Evolutionary conservation across 2,888 invertebrate species (phyloP).

Genomic region (Melanchra persicariae): DNA sequence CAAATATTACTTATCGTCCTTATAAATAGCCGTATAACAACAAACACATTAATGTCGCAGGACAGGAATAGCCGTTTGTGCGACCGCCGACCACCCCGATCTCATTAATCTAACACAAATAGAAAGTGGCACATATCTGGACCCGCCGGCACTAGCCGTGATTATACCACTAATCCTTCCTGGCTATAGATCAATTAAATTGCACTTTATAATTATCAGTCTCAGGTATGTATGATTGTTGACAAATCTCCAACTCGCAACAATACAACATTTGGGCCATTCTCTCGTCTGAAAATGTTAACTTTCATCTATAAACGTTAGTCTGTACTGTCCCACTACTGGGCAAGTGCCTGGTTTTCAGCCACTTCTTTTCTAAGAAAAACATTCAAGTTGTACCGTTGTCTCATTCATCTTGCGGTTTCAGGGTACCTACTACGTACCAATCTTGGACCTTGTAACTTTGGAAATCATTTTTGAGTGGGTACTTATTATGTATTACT

Average conservation of each 20-base stretch:
- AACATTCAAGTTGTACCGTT: background rate
- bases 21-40: conserved; percentile 34
- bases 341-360: background rate
- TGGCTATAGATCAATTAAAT: conserved; percentile 54
- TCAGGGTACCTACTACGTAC: too few relatives aligned
- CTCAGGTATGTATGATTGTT: conserved; percentile 11
- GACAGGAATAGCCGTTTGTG: conserved; percentile 55
- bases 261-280: background rate
- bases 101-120: conserved; percentile 65
- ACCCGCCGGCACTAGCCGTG: conserved; percentile 18
- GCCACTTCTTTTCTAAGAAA: too few relatives aligned
- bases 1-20: conserved; percentile 14
- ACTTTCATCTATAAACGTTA: background rate
- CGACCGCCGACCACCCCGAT: conserved; percentile 32
- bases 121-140: conserved; percentile 65
- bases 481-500: too few relatives aligned
- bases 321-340: background rate
- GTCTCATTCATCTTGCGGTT: background rate
- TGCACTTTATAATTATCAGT: conserved; percentile 26
- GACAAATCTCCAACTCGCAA: conserved; percentile 16
- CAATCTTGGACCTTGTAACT: background rate
- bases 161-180: conserved; percentile 51
- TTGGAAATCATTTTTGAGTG: background rate
- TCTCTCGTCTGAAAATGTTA: background rate
- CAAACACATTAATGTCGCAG: conserved; percentile 32